Evolutionary conservation across 2,888 invertebrate species (phyloP).

Genomic region (Papilio gigon): DNA sequence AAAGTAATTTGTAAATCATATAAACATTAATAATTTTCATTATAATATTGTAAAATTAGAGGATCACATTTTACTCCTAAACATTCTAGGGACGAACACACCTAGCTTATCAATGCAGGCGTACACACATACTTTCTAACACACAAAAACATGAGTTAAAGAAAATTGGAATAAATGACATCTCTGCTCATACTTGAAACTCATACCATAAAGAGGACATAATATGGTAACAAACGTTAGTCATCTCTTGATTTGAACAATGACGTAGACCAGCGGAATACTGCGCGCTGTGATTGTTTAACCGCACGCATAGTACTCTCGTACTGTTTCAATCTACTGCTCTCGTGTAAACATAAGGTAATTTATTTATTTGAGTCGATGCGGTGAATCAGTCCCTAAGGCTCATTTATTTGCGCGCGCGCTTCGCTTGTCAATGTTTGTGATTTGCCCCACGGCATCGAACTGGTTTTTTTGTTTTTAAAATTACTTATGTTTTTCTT

Average conservation of each 20-base stretch:
- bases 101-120: too few relatives aligned
- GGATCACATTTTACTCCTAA: too few relatives aligned
- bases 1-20: not conserved
- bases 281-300: too few relatives aligned
- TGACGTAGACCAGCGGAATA: not conserved
- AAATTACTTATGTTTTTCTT: too few relatives aligned
- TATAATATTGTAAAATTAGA: too few relatives aligned
- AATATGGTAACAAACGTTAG: constrained; percentile 36
- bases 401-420: constrained; percentile 74
- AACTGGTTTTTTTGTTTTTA: constrained; percentile 43
- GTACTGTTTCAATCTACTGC: not conserved
- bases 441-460: constrained; percentile 60
- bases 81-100: too few relatives aligned
- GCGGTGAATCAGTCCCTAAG: constrained; percentile 72
- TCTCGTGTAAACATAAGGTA: constrained; percentile 50
- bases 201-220: not conserved
- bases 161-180: not conserved
- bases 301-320: too few relatives aligned
- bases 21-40: too few relatives aligned
- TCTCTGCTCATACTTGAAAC: not conserved
- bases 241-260: constrained; percentile 52
- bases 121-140: not conserved
- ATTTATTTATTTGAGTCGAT: constrained; percentile 71
- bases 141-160: not conserved
- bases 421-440: constrained; percentile 64